Base-by-base conservation (phyloP, 2,113 vertebrate species). In the Silurus meridionalis region DNA sequence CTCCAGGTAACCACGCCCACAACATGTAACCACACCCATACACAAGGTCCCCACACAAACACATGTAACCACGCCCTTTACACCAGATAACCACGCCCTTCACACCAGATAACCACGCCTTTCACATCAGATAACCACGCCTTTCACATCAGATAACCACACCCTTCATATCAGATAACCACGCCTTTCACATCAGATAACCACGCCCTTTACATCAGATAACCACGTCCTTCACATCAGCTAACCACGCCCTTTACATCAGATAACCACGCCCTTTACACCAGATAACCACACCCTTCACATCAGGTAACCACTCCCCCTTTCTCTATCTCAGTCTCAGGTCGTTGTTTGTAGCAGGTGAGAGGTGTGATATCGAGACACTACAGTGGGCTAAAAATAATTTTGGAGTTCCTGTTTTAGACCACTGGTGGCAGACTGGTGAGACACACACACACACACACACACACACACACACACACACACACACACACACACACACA, bases 351-450 rank as follows among this genome's bases (percentile, higher is more conserved):
- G 79, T 99, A 89, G 98, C 98, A 67, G 98, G 98, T 46, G 97
- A 99, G 85, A 96, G 94, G 78, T 99, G 98, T 91, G 98, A 99
- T 81, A 93, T 96, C 84, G 96, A 98, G 85, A 99, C 97, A 0
- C 91, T 99, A 60, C 93, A 97, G 69, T 99, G 98, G 98, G 95
- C 97, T 69, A 98, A 97, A 93, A 94, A 82, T 84, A 92, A 92
- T 88, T 99, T 99, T 90, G 94, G 94, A n/a, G 97, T 97, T 46
- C 97, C 98, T 17, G 96, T 99, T 64, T 92, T 99, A 91, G 98
- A 99, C 92, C 98, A 99, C 86, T 99, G 98, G 98, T 99, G 98
- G 98, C 98, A 99, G 92, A 99, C 98, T 13, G 98, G 98, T 99
- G 92, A 95, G 93, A 83, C 6, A 37, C 19, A 61, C 23, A 69